Evolutionary conservation across 2,797 vertebrate species (phyloP).

Genomic region (Nyctalus aviator): DNA sequence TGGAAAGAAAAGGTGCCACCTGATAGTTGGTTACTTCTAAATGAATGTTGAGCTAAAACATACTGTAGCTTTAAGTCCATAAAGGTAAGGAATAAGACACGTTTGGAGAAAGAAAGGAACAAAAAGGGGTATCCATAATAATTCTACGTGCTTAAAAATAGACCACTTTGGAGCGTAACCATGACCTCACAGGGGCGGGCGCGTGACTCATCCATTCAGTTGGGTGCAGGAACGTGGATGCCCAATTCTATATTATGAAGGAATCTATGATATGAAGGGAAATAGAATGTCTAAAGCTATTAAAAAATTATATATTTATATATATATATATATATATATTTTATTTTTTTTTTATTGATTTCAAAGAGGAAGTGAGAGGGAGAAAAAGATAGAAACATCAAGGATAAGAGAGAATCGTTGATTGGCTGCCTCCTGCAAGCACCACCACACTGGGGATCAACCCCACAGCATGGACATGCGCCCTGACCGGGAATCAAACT

Average conservation of each 20-base stretch:
- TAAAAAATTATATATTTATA: too few relatives aligned
- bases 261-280: constrained; percentile 4
- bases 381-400: too few relatives aligned
- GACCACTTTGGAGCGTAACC: neutral
- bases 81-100: constrained; percentile 54
- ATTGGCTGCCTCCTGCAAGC: too few relatives aligned
- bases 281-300: neutral
- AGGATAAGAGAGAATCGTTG: too few relatives aligned
- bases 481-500: too few relatives aligned
- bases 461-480: too few relatives aligned
- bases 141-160: constrained; percentile 19
- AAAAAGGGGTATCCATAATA: constrained; percentile 46
- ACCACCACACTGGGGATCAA: too few relatives aligned
- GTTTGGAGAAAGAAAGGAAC: constrained; percentile 61
- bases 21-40: constrained; percentile 58
- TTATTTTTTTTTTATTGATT: too few relatives aligned
- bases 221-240: neutral
- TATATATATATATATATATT: too few relatives aligned
- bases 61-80: constrained; percentile 61
- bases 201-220: neutral
- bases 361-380: too few relatives aligned
- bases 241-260: neutral
- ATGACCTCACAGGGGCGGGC: neutral
- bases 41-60: constrained; percentile 78
- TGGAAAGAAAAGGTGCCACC: constrained; percentile 79